These are phyloP conservation scores for Myotis pilosus DNA, from an alignment of 2,797 vertebrate genomes.

Conservation along the genomic window DNA sequence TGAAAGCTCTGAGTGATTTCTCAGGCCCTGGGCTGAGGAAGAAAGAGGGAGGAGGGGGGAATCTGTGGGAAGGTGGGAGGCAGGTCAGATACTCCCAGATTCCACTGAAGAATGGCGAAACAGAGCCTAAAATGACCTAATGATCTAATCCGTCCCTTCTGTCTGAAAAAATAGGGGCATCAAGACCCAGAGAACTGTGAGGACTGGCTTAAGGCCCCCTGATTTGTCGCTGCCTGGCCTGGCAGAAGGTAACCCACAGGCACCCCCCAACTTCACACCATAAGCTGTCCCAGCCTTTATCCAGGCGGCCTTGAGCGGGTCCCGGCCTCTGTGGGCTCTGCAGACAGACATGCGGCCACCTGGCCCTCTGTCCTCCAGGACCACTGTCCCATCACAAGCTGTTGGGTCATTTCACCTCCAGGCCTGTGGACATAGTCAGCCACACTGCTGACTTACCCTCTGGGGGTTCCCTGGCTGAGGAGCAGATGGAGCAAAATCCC, in stretches of 20 bases:
- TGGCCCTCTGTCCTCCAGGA: not conserved
- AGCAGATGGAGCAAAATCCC: not conserved
- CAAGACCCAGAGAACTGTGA: not conserved
- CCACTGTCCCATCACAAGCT: not conserved
- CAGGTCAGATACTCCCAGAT: not conserved
- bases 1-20: constrained; percentile 53
- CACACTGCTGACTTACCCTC: not conserved
- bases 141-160: not conserved
- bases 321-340: not conserved
- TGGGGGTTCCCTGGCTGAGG: not conserved
- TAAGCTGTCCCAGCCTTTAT: not conserved
- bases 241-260: not conserved
- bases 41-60: not conserved
- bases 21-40: not conserved
- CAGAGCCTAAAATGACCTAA: not conserved
- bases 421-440: not conserved
- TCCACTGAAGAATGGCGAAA: not conserved
- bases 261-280: not conserved
- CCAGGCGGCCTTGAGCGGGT: not conserved
- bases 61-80: accelerated
- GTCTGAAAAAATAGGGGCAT: not conserved
- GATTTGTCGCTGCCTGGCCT: not conserved
- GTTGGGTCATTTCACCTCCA: not conserved
- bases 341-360: not conserved
- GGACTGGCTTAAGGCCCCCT: not conserved